Conservation (phyloP, 1,140 invertebrate species). For the Panonychus citri region DNA sequence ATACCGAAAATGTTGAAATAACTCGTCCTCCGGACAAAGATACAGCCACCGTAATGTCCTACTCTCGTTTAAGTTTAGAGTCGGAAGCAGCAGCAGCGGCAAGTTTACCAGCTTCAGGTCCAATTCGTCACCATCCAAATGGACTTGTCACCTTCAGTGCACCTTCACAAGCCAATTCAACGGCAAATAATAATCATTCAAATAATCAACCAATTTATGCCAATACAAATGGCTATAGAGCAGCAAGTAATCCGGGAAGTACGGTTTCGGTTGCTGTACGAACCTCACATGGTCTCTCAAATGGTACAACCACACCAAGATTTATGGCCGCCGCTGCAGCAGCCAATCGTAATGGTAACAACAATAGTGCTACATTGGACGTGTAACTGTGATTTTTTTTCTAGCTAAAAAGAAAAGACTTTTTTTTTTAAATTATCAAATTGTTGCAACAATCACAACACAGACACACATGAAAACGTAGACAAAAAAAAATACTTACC, state of each 20-base stretch:
- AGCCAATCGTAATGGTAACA: background rate
- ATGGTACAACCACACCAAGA: background rate
- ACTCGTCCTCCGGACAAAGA: slow-evolving; percentile 7
- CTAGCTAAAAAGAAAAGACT: too few relatives aligned
- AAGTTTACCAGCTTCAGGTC: background rate
- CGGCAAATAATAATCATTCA: background rate
- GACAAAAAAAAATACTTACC: too few relatives aligned
- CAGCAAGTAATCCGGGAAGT: background rate
- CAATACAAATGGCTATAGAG: slow-evolving; percentile 4
- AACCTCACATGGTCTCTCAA: background rate
- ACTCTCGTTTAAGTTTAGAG: slow-evolving; percentile 11
- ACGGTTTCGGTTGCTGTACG: slow-evolving; percentile 1
- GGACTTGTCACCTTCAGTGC: slow-evolving; percentile 16
- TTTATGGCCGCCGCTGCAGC: background rate
- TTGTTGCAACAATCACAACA: too few relatives aligned
- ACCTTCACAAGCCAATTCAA: slow-evolving; percentile 2
- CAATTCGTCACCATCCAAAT: slow-evolving; percentile 13
- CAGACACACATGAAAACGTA: too few relatives aligned
- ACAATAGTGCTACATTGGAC: background rate
- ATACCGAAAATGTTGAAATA: slow-evolving; percentile 56
- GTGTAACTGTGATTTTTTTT: background rate
- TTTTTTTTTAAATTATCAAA: too few relatives aligned
- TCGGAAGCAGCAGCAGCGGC: slow-evolving; percentile 5
- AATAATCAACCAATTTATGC: slow-evolving; percentile 7
- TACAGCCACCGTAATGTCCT: slow-evolving; percentile 11